Evolutionary conservation across 1,140 invertebrate genomes (phyloP).

Genomic region (Caenorhabditis latens): DNA sequence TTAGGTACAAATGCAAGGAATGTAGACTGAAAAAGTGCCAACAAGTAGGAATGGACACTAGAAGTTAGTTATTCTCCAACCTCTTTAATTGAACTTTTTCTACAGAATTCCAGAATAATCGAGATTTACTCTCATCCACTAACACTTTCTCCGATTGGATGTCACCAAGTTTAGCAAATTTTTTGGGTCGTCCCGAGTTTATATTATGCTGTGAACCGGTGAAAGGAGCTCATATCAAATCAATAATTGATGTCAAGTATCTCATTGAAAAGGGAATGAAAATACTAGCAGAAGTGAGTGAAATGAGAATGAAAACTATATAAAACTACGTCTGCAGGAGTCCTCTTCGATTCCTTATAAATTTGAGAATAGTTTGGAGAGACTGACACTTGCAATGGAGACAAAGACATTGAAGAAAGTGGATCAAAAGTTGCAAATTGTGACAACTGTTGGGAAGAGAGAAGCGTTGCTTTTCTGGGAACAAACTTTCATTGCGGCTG

Average conservation of each 20-base stretch:
- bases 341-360: background rate
- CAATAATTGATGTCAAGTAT: background rate
- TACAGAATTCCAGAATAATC: slow-evolving; percentile 15
- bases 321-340: too few relatives aligned
- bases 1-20: slow-evolving; percentile 17
- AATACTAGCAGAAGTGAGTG: background rate
- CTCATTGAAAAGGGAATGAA: background rate
- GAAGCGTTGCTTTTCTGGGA: background rate
- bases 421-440: background rate
- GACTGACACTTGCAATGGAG: background rate
- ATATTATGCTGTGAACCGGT: slow-evolving; percentile 20
- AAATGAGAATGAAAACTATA: too few relatives aligned
- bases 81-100: too few relatives aligned
- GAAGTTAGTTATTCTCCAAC: background rate
- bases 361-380: background rate
- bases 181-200: background rate
- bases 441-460: background rate
- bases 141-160: background rate
- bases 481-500: background rate
- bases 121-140: background rate
- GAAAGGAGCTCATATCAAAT: background rate
- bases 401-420: background rate
- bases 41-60: slow-evolving; percentile 39
- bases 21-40: slow-evolving; percentile 53
- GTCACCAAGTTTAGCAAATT: background rate